A percentile compares a stretch with the other conserved stretches of the same genome.
phyloP scores from a whole-genome alignment of 2,797 vertebrate genomes.

The Odontamblyopus lacepedii region DNA sequence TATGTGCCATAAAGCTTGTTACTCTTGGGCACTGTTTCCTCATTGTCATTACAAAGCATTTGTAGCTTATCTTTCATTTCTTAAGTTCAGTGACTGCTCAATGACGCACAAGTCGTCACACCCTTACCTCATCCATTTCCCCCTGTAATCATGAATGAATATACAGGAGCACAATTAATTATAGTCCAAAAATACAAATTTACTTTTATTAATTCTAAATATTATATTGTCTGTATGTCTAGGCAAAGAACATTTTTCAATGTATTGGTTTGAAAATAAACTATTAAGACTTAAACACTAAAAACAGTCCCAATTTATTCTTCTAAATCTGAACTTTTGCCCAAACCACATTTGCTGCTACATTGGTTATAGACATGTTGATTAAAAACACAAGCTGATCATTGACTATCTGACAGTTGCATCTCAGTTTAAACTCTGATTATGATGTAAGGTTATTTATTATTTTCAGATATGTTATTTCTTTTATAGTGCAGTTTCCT shows the following conservation, averaged over 20 bases:
- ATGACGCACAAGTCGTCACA: slow-evolving; percentile 52
- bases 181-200: not conserved
- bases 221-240: not conserved
- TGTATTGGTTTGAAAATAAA: not conserved
- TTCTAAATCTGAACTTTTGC: not conserved
- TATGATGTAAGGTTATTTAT: not conserved
- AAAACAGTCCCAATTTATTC: not conserved
- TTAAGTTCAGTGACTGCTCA: slow-evolving; percentile 12
- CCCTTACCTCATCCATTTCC: slow-evolving; percentile 26
- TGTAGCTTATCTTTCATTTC: slow-evolving; percentile 24
- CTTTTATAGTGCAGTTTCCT: not conserved
- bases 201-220: not conserved
- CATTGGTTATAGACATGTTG: not conserved
- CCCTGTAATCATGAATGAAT: not conserved
- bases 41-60: slow-evolving; percentile 11
- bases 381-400: not conserved
- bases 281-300: not conserved
- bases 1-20: slow-evolving; percentile 21
- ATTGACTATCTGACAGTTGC: not conserved
- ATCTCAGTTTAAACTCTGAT: not conserved
- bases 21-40: slow-evolving; percentile 21
- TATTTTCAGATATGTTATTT: not conserved
- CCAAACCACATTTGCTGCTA: not conserved
- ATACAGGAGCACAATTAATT: not conserved
- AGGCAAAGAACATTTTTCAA: no score